phyloP scores from a whole-genome alignment of 2,797 vertebrate genomes.

The Sciurus carolinensis region DNA sequence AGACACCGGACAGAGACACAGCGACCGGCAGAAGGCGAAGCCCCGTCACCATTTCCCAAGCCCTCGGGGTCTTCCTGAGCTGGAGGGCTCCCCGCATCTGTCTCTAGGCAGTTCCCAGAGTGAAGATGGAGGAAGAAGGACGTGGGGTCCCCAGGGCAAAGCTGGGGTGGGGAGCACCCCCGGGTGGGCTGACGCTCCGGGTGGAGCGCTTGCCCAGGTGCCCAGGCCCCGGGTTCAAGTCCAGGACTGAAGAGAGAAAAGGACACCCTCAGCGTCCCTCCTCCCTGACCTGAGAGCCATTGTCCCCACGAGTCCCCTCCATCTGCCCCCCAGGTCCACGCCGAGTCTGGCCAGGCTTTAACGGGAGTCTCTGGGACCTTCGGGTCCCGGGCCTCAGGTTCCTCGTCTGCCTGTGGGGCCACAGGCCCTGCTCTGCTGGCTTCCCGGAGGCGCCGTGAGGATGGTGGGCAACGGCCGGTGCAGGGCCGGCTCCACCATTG shows the following conservation, averaged over 20 bases:
- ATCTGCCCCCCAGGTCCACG: not conserved
- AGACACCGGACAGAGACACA: not conserved
- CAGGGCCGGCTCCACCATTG: no score
- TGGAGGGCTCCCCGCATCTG: not conserved
- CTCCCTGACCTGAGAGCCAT: no score
- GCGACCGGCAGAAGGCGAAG: no score
- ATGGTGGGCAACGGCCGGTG: not conserved
- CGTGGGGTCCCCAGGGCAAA: no score
- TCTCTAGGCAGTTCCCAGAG: not conserved
- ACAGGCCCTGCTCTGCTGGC: not conserved
- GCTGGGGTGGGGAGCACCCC: no score
- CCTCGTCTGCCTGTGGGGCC: not conserved
- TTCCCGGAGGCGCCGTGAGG: not conserved
- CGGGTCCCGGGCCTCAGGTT: not conserved
- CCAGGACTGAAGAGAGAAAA: not conserved
- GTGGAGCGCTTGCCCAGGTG: no score
- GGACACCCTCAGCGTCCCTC: not conserved
- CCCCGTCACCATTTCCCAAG: conserved; percentile 70
- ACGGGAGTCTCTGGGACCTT: not conserved
- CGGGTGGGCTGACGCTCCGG: no score
- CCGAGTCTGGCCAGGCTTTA: not conserved
- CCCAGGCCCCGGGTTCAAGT: no score
- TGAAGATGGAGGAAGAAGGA: not conserved
- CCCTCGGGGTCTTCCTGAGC: not conserved
- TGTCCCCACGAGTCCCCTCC: no score